Conservation (phyloP, 2,113 vertebrate species). For the Micronycteris hirsuta region DNA sequence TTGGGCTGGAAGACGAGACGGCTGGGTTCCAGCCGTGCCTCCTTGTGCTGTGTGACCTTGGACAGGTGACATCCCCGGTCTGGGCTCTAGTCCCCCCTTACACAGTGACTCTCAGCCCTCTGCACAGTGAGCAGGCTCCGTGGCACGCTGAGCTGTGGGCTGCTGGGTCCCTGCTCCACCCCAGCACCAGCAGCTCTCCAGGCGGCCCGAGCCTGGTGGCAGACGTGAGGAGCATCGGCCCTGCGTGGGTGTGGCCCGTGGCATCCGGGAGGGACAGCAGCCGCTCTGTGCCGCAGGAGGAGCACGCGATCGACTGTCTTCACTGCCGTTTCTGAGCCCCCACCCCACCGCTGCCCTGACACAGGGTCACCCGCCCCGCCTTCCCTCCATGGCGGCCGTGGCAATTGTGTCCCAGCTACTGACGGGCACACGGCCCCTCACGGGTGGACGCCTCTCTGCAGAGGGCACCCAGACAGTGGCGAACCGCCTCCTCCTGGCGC, state of each 20-base stretch:
- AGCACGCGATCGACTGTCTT: accelerated
- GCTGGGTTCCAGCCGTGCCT: no score
- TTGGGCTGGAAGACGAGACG: neutral
- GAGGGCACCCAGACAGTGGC: slow-evolving; percentile 58
- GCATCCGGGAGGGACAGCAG: neutral
- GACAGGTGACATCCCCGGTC: neutral
- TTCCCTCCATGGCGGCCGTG: neutral
- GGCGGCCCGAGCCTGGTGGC: neutral
- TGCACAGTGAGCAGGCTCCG: accelerated
- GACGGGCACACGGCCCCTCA: neutral
- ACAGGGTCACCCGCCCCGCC: accelerated
- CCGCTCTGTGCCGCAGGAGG: accelerated
- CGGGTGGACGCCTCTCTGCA: neutral
- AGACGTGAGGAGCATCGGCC: neutral
- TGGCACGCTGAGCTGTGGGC: neutral
- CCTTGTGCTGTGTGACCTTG: neutral
- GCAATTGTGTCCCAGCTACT: neutral
- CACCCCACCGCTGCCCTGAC: neutral
- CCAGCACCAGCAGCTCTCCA: neutral
- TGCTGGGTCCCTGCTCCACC: neutral
- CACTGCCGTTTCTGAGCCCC: neutral
- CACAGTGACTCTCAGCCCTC: neutral
- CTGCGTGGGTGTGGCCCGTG: accelerated
- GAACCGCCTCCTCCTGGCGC: slow-evolving; percentile 48
- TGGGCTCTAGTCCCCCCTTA: neutral